Evolutionary conservation across 2,113 vertebrate genomes (phyloP).

Genomic region (Anguilla japonica): DNA sequence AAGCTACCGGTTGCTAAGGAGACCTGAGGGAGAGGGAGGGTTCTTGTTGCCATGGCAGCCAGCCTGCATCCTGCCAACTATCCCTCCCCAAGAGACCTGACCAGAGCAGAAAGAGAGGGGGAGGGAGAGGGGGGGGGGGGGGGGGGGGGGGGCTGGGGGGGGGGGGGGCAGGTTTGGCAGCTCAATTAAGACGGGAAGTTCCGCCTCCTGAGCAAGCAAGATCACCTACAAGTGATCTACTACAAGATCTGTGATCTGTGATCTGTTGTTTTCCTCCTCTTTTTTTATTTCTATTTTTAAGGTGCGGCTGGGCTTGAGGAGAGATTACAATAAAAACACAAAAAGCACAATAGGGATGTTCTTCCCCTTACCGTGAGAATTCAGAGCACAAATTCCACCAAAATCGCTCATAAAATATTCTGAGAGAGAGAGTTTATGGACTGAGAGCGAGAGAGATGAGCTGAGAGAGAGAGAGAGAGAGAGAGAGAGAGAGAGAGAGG

Average conservation of each 20-base stretch:
- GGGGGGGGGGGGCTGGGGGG: slow-evolving; percentile 2
- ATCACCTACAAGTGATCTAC: background rate
- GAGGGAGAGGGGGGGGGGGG: slow-evolving; percentile 17
- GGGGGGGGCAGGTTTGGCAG: background rate
- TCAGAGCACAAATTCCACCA: too few relatives aligned
- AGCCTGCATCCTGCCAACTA: slow-evolving; percentile 71
- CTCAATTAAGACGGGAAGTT: background rate
- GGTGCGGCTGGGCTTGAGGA: too few relatives aligned
- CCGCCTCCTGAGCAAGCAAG: background rate
- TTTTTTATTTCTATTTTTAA: too few relatives aligned
- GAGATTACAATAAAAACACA: too few relatives aligned
- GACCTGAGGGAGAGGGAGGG: slow-evolving; percentile 79
- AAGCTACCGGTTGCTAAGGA: slow-evolving; percentile 82
- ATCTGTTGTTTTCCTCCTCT: too few relatives aligned
- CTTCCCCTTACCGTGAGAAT: too few relatives aligned
- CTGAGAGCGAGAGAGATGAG: too few relatives aligned
- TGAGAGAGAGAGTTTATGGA: too few relatives aligned
- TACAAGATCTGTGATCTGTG: background rate
- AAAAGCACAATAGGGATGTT: too few relatives aligned
- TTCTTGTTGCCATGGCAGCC: slow-evolving; percentile 81
- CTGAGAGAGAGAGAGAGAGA: too few relatives aligned
- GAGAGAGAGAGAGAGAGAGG: too few relatives aligned
- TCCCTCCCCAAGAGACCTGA: slow-evolving; percentile 57
- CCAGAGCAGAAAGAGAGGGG: slow-evolving; percentile 37
- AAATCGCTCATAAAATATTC: too few relatives aligned